These are phyloP conservation scores for Podabrus alpinus DNA, from an alignment of 2,888 invertebrate genomes.

Conservation along the genomic window DNA sequence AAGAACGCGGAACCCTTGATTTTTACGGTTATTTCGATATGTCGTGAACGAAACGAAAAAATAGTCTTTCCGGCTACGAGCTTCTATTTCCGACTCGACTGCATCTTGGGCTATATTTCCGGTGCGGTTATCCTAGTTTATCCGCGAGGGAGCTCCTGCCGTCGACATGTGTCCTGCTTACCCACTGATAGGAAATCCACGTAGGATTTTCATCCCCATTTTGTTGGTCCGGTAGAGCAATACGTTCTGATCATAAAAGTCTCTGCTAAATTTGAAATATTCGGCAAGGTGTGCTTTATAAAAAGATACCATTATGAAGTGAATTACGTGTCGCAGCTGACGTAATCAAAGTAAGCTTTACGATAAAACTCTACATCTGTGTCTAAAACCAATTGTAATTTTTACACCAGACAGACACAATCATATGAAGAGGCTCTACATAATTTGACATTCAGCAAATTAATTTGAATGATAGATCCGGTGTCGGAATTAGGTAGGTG, in stretches of 20 bases:
- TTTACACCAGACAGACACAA: background rate
- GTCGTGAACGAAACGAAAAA: slow-evolving; percentile 55
- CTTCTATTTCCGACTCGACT: slow-evolving; percentile 60
- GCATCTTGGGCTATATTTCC: slow-evolving; percentile 59
- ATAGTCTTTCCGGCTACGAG: slow-evolving; percentile 61
- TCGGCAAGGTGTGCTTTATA: slow-evolving; percentile 20
- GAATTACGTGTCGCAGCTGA: slow-evolving; percentile 23
- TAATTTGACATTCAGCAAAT: background rate
- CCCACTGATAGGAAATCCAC: slow-evolving; percentile 47
- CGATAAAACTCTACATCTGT: slow-evolving; percentile 16
- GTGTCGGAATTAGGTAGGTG: slow-evolving; percentile 12
- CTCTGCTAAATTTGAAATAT: slow-evolving; percentile 42
- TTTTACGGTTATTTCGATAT: slow-evolving; percentile 45
- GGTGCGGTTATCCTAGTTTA: slow-evolving; percentile 63
- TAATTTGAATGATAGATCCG: slow-evolving; percentile 2
- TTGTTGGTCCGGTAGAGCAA: slow-evolving; percentile 42
- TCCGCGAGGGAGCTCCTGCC: slow-evolving; percentile 62
- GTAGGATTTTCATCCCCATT: slow-evolving; percentile 46
- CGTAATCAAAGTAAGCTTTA: slow-evolving; percentile 18
- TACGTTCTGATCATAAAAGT: slow-evolving; percentile 46
- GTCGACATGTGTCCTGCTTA: slow-evolving; percentile 62
- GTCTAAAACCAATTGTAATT: slow-evolving; percentile 5
- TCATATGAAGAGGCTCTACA: slow-evolving; percentile 5
- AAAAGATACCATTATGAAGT: slow-evolving; percentile 9
- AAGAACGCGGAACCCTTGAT: slow-evolving; percentile 40